These are phyloP conservation scores for Callospermophilus lateralis DNA, from an alignment of 2,113 vertebrate species.

Conservation along the genomic window DNA sequence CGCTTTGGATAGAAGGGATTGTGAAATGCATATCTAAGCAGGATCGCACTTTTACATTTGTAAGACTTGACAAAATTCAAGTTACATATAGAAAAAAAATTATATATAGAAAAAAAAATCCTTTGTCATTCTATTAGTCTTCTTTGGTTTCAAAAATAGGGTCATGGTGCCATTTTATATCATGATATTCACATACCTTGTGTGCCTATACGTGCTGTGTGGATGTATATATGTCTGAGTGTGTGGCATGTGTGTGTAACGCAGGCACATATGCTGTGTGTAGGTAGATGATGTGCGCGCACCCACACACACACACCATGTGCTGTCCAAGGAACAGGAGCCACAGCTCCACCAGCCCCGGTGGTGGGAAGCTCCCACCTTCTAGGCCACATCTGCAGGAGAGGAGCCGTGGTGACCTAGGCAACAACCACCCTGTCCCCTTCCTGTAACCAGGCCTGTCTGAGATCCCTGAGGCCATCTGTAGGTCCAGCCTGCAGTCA, in stretches of 20 bases:
- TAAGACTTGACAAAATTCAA: slow-evolving; percentile 17
- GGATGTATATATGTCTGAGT: background rate
- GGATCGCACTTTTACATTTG: background rate
- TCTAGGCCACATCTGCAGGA: background rate
- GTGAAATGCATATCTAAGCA: background rate
- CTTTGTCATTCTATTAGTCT: background rate
- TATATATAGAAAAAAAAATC: background rate
- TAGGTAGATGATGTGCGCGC: background rate
- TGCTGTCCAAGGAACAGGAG: background rate
- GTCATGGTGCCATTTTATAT: background rate
- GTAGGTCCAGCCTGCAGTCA: background rate
- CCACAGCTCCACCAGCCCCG: accelerated
- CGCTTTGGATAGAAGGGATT: slow-evolving; percentile 2
- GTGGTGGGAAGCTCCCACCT: accelerated
- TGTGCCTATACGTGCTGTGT: background rate
- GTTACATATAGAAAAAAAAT: background rate
- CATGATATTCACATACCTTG: background rate
- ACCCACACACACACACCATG: too few species aligned
- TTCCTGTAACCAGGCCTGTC: background rate
- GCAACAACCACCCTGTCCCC: background rate
- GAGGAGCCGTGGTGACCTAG: background rate
- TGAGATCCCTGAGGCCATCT: background rate
- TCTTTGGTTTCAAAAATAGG: background rate
- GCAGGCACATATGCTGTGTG: background rate
- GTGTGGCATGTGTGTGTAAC: too few species aligned